These are phyloP conservation scores for Petrocephalus zakoni DNA, from an alignment of 2,113 vertebrate genomes.

Conservation along the genomic window DNA sequence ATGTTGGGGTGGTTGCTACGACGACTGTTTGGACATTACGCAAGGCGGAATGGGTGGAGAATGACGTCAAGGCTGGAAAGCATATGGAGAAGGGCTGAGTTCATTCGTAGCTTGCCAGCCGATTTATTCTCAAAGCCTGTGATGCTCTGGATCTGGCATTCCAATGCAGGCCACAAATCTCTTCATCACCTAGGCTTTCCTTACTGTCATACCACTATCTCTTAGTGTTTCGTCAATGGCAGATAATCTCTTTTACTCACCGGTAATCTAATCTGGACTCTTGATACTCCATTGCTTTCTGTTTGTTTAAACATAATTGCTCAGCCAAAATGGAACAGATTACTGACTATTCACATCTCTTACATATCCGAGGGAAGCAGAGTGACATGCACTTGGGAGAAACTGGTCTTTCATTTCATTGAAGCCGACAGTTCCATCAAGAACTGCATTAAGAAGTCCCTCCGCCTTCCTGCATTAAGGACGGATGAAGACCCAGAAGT, in stretches of 20 bases:
- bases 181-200: background rate
- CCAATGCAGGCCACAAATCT: background rate
- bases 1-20: conserved; percentile 27
- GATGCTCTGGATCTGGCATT: background rate
- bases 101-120: background rate
- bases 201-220: background rate
- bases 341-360: background rate
- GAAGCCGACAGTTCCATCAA: background rate
- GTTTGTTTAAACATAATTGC: background rate
- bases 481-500: background rate
- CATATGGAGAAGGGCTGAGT: background rate
- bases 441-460: too few relatives aligned
- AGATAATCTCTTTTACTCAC: background rate
- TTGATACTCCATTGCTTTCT: background rate
- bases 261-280: background rate
- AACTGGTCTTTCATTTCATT: background rate
- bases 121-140: background rate
- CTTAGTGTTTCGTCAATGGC: background rate
- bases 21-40: conserved; percentile 33
- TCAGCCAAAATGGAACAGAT: background rate
- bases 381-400: background rate
- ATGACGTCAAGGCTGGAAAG: conserved; percentile 18
- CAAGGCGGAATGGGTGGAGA: conserved; percentile 22
- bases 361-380: background rate
- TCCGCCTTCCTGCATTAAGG: background rate